Base-by-base conservation (phyloP, 2,888 invertebrate genomes). In the Hydraecia micacea region DNA sequence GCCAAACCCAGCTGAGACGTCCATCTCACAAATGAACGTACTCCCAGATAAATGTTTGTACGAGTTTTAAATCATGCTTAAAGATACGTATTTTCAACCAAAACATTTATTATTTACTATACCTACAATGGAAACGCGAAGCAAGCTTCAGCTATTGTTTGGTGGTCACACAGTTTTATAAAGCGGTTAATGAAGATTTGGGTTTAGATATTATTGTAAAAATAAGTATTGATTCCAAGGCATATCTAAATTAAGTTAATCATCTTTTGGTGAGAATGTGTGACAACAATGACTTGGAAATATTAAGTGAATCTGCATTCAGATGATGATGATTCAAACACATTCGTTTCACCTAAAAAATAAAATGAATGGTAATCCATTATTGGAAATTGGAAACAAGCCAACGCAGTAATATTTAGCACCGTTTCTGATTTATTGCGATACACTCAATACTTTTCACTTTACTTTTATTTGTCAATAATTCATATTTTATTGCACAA, bases 341-440 rank as follows among this genome's bases (percentile, higher is more conserved):
- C 28, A 63, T 74, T 49, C 8, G 9, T 32, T 42, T 68, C 2
- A 15, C 21, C 9, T 21, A 32, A 15, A 39, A 65, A 74, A 81
- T 81, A 55, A 65, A 82, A 32, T 9, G 8, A 11, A 46, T 15
- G 3, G 55, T 58, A 65, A 65, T 58, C 65, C 49, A 74, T 39
- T 58, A 39, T 42, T 60, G 7, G 9, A 67, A 36, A 42, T 66
- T 78, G 63, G 46, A 75, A 36, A 13, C 4, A 28, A 36, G 49
- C 79, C 77, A 79, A 83, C 18, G 25, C 83, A 52, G 60, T 60
- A 60, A 82, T 42, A 67, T 67, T 36, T 46, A 52, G 13, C 36
- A 52, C 8, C 8, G 46, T 74, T 76, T 15, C 1, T 77, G 66
- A 77, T 77, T 83, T 60, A 77, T 60, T 49, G 11, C 13, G 49